A percentile compares a stretch with the other conserved stretches of the same genome.
These are phyloP conservation scores for Microchirus variegatus DNA, from an alignment of 2,797 vertebrate genomes.

Conservation along the genomic window DNA sequence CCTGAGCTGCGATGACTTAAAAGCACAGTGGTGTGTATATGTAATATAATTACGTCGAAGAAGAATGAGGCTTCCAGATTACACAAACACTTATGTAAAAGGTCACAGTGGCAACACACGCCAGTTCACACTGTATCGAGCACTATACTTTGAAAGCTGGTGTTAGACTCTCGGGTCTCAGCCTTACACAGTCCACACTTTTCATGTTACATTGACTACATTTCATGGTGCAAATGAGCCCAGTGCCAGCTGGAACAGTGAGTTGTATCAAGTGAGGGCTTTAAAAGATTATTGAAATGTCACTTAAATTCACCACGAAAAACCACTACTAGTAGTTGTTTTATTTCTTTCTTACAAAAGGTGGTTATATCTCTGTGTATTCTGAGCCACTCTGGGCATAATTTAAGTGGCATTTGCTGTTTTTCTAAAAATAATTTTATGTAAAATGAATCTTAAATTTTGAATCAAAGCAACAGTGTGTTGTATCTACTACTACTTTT, in stretches of 20 bases:
- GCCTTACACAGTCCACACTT: not conserved
- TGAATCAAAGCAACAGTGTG: too few relatives aligned
- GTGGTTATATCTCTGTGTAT: too few relatives aligned
- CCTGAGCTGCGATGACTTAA: not conserved
- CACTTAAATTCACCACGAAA: too few relatives aligned
- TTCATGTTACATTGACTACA: not conserved
- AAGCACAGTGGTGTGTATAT: slow-evolving; percentile 1
- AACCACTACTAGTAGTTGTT: too few relatives aligned
- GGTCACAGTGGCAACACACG: not conserved
- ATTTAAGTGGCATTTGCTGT: too few relatives aligned
- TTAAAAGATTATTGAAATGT: too few relatives aligned
- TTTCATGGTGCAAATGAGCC: not conserved
- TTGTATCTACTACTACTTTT: too few relatives aligned
- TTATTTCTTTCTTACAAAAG: too few relatives aligned
- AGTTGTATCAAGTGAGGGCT: too few relatives aligned
- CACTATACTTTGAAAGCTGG: not conserved
- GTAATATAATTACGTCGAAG: not conserved
- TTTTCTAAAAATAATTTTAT: too few relatives aligned
- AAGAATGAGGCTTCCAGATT: slow-evolving; percentile 5
- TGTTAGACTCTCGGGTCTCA: not conserved
- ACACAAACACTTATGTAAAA: slow-evolving; percentile 3
- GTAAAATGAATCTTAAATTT: too few relatives aligned
- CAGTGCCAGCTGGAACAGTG: not conserved
- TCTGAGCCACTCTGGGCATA: not conserved
- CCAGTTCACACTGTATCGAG: not conserved